Base-by-base conservation (phyloP, 2,797 vertebrate species). In the Smutsia temminckii region DNA sequence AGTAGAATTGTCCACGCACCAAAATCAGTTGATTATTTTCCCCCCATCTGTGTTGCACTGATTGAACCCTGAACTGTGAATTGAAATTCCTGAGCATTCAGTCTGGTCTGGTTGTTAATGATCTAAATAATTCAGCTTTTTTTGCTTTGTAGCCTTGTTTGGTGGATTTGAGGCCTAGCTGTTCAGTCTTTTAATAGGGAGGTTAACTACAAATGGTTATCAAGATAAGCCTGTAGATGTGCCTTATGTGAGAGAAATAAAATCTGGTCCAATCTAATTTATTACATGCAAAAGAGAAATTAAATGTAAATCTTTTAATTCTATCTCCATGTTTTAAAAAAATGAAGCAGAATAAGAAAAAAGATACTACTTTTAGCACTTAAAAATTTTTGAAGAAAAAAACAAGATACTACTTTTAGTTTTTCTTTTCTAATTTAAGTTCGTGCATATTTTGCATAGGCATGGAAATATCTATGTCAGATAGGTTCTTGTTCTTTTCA, bases 261-360 rank as follows among this genome's bases (percentile, higher is more conserved):
- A 93, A 94, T 93, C 90, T 95, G 93, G 66, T 88, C 85, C 96
- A 66, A 78, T 93, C 55, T 90, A 83, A 93, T 93, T 96, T 90
- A 94, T 92, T 89, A 95, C 25, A 17, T 88, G 74, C 75, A 72
- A 93, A 96, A 90, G 85, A 87, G 57, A 93, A 96, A 93, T 91
- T 84, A 71, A 95, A 85, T 96, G 69, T 95, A 95, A 96, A 80
- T 93, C 59, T 93, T 94, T 96, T 91, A 46, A 88, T 96, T 97
- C 94, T 95, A 86, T 55, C 29, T 96, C 37, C 92, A 3, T 80
- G 27, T 72, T 93, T 86, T 92, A 86, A 83, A 97, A 96, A 96
- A 77, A 77, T 49, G 85, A 95, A 94, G 61, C 40, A 83, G 64
- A 93, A 40, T 95, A 81, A 96, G 85, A 78, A 97, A 69, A 89